A percentile compares a stretch with the other conserved stretches of the same genome.
phyloP scores from a whole-genome alignment of 2,113 vertebrate genomes.

The Microcebus murinus region DNA sequence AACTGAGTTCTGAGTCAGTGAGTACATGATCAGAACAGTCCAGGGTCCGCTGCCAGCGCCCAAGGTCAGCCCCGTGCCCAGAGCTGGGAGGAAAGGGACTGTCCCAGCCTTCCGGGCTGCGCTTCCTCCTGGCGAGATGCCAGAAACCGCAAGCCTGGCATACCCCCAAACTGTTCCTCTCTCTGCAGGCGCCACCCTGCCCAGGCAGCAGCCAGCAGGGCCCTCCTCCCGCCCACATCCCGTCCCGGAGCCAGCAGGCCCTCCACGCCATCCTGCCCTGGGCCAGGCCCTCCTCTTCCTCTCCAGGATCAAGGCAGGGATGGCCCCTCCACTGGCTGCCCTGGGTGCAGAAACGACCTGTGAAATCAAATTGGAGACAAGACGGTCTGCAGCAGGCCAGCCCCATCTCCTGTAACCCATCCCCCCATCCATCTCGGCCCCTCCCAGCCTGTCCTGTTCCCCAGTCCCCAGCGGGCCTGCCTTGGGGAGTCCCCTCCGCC shows the following conservation, averaged over 20 bases:
- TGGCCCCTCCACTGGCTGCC: background rate
- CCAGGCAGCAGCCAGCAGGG: background rate
- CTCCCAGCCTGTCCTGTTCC: background rate
- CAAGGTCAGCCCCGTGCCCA: background rate
- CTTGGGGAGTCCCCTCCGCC: background rate
- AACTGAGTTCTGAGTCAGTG: background rate
- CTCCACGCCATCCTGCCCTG: background rate
- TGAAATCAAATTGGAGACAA: background rate
- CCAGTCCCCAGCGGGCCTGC: accelerated
- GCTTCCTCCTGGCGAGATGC: constrained; percentile 4
- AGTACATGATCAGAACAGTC: background rate
- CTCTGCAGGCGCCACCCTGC: background rate
- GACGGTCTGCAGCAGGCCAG: no score
- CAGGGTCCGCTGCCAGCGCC: background rate
- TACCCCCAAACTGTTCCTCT: background rate
- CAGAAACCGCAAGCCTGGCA: background rate
- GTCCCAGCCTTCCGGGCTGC: background rate
- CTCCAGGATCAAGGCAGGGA: background rate
- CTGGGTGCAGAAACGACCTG: background rate
- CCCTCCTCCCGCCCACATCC: background rate
- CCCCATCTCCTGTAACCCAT: background rate
- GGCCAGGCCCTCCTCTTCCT: background rate
- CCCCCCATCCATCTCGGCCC: no score
- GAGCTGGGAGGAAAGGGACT: background rate
- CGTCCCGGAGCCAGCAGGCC: background rate